Conservation (phyloP, 37 sponge, comb jelly and placozoan genomes). For the Ephydatia muelleri region DNA sequence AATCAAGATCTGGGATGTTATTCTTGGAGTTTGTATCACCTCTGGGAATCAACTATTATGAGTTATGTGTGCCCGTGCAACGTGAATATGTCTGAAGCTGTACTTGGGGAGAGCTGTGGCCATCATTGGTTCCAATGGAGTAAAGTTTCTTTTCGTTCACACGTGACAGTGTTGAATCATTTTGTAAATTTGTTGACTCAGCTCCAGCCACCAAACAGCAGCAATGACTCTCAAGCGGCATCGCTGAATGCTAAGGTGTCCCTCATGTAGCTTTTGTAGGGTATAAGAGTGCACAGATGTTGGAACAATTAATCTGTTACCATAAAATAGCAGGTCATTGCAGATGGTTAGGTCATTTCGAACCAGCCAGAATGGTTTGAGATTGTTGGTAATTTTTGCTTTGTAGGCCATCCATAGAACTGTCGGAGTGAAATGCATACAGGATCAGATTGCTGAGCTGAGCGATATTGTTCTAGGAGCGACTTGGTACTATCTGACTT, state of each 20-base stretch:
- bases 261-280: conserved; percentile 19
- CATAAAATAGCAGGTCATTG: conserved; percentile 24
- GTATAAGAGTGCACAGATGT: conserved; percentile 6
- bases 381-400: background rate
- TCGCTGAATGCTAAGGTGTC: conserved; percentile 21
- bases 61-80: too few species aligned
- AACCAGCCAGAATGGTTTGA: conserved; percentile 16
- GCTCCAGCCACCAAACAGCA: conserved; percentile 31
- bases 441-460: too few species aligned
- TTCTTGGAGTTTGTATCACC: too few species aligned
- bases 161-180: too few species aligned
- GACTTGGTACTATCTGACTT: too few species aligned
- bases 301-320: conserved; percentile 10
- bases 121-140: background rate
- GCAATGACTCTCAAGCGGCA: background rate
- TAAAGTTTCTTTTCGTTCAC: too few species aligned
- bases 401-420: conserved; percentile 7
- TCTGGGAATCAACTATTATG: too few species aligned
- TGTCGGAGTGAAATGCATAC: too few species aligned
- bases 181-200: conserved; percentile 1
- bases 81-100: too few species aligned
- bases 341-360: conserved; percentile 18
- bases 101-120: background rate
- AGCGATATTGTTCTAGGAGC: too few species aligned
- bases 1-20: too few species aligned